phyloP scores from a whole-genome alignment of 1,140 invertebrate genomes.

The Bombus waltoni region DNA sequence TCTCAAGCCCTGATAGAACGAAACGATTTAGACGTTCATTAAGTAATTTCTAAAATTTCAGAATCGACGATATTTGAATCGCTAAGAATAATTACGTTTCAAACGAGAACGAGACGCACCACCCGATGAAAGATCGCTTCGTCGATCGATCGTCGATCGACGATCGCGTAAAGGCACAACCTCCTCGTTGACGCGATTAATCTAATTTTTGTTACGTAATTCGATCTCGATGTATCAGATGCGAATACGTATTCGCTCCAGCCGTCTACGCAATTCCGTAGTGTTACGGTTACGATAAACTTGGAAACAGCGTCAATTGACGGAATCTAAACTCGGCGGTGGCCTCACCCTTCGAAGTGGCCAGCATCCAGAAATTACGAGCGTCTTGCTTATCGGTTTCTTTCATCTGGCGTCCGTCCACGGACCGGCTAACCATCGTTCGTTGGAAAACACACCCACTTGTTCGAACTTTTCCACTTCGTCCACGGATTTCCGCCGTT shows the following conservation, averaged over 20 bases:
- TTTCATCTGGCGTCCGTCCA: constrained; percentile 75
- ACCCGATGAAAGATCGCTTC: no score
- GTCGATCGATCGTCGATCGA: not conserved
- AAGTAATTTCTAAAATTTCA: not conserved
- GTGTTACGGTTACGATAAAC: constrained; percentile 68
- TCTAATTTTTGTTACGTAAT: constrained; percentile 36
- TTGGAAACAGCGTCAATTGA: constrained; percentile 74
- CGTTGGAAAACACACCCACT: constrained; percentile 73
- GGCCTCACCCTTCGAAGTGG: constrained; percentile 79
- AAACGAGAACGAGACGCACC: no score
- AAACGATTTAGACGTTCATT: no score
- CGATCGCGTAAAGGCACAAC: not conserved
- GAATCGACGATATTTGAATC: no score
- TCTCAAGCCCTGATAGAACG: not conserved
- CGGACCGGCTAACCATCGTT: constrained; percentile 52
- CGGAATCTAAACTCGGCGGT: constrained; percentile 78
- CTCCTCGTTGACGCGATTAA: not conserved
- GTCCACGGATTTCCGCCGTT: not conserved
- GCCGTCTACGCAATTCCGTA: constrained; percentile 34
- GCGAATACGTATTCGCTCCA: constrained; percentile 27
- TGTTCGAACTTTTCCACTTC: constrained; percentile 68
- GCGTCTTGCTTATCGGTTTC: constrained; percentile 69
- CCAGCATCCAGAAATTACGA: constrained; percentile 79
- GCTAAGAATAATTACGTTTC: no score
- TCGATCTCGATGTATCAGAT: not conserved